A percentile compares a stretch with the other conserved stretches of the same genome.
Evolutionary conservation across 2,888 invertebrate species (phyloP).

Genomic region (Diarsia brunnea): DNA sequence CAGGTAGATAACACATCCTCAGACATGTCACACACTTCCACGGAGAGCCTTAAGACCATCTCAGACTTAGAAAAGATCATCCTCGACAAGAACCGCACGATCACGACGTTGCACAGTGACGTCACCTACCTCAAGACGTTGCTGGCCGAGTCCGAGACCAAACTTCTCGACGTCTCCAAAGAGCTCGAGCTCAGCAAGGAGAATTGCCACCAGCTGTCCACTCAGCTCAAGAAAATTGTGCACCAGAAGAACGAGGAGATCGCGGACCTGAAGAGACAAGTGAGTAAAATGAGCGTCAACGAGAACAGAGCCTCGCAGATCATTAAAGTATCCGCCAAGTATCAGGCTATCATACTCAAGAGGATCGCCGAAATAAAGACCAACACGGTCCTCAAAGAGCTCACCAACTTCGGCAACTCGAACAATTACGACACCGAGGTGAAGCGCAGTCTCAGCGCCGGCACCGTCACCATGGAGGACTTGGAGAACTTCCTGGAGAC

Average conservation of each 20-base stretch:
- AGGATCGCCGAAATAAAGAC: constrained; percentile 86
- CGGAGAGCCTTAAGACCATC: constrained; percentile 85
- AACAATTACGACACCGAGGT: constrained; percentile 80
- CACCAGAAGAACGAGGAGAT: constrained; percentile 87
- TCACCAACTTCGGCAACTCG: constrained; percentile 84
- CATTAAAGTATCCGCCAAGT: constrained; percentile 87
- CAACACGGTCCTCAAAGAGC: constrained; percentile 84
- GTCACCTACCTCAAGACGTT: constrained; percentile 82
- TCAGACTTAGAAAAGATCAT: constrained; percentile 86
- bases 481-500: constrained; percentile 87
- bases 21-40: constrained; percentile 82
- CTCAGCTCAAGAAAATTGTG: constrained; percentile 85
- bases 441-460: constrained; percentile 79
- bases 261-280: constrained; percentile 83
- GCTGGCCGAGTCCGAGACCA: constrained; percentile 85
- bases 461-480: constrained; percentile 86
- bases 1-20: constrained; percentile 86
- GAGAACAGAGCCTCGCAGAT: constrained; percentile 86
- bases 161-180: constrained; percentile 82
- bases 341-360: constrained; percentile 86
- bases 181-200: constrained; percentile 83
- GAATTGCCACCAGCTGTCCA: constrained; percentile 82
- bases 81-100: constrained; percentile 84
- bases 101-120: constrained; percentile 84
- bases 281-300: constrained; percentile 82